Evolutionary conservation across 2,888 invertebrate genomes (phyloP), one percentile per base, ranked within the genome.

Genomic region (Drosophila fulvimacula): DNA sequence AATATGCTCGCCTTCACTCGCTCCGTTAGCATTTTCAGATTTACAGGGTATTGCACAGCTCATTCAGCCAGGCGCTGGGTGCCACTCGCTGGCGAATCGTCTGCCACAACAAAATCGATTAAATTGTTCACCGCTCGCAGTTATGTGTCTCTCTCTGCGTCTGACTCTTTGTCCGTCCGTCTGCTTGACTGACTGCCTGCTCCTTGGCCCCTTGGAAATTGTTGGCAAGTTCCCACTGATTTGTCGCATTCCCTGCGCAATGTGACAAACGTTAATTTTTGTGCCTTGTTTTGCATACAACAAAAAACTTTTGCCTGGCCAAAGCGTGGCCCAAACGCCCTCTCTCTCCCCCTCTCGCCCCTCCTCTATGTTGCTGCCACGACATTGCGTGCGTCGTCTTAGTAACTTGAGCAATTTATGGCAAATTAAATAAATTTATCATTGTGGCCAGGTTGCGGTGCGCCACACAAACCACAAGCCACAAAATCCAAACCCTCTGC

Each of bases 351-450:
- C 3, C 15, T n/a, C 17, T 4, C 24, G 34, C 17, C 9, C 9
- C 1, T 3, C 46, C 15, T 32, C 30, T 11, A 5, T 11, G 68
- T 76, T 76, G 72, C 76, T 62, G 75, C 56, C 69, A 67, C 69
- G 63, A 68, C 78, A 76, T 82, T 82, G 87, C 89, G 87, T 87
- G 88, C 88, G 85, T 87, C 87, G 87, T 88, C 87, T 87, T 88
- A 88, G 87, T 89, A 80, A 89, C 82, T 82, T 66, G 38, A 80
- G 81, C 84, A 87, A 87, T 90, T 89, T 82, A 90, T 87, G 87
- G 81, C 76, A 82, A 89, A 89, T 85, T 89, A 88, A 88, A 89
- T 85, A 90, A 88, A 90, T 90, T 89, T 89, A 88, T 90, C 88
- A 86, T 90, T 85, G 82, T 77, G 81, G 71, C 72, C 81, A 79